Base-by-base conservation (phyloP, 2,797 vertebrate species). In the Enteromius fasciolatus region DNA sequence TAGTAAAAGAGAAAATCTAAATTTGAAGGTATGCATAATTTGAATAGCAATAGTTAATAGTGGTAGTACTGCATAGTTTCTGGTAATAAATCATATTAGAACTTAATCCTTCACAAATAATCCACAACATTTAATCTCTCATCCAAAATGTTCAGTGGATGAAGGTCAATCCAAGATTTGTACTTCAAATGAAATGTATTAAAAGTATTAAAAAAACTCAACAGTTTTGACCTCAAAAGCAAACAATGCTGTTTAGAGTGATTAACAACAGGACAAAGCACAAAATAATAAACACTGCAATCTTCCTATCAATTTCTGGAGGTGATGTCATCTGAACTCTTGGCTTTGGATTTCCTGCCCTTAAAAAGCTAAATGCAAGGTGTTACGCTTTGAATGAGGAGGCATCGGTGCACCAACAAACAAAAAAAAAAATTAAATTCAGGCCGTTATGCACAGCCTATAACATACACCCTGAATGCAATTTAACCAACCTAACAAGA, bases 401-500 rank as follows among this genome's bases (percentile, higher is more conserved):
- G 85, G 81, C 66, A 50, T 15, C 4, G 70, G 86, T 87, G 81
- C 80, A 86, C 85, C 74, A 64, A 68, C 76, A 54, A 78, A 28
- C 63, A 67, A 63, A 61, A 82, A 90, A 86, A 86, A 91, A 17
- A 48, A 41, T 79, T 48, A 86, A 82, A 80, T 31, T 76, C 59
- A 73, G 72, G 85, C 66, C 79, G 80, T 88, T 72, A 82, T 48
- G 81, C 83, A 77, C 80, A 77, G 78, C 76, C 78, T 72, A 33
- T 70, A 77, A 80, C 84, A 83, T 77, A 79, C 85, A 84, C 84
- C 76, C n/a, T 69, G 17, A 1, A 77, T 82, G 78, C 78, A 81
- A 76, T 87, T 89, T 86, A 66, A 59, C 64, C 86, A 78, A 87
- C 80, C 88, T 82, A 63, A 88, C 87, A 90, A 93, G 91, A 91